Base-by-base conservation (phyloP, 53 echinoderm and acorn worm genomes). In the Pentamera pediparva region DNA sequence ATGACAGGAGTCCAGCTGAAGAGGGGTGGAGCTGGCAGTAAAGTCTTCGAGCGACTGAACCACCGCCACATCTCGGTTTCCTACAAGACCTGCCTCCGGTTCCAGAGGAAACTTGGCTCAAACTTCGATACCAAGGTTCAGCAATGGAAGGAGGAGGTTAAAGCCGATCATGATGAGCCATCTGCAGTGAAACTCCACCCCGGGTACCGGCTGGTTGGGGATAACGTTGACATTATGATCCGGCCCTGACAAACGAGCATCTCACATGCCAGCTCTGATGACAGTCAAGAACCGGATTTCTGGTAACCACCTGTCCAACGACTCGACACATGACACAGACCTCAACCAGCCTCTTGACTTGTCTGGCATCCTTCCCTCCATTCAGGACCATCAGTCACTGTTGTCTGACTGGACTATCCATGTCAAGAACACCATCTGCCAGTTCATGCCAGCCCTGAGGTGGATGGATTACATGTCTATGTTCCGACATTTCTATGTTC, bases 251-350 rank as follows among this genome's bases (percentile, higher is more conserved):
- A 76, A 47, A 47, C 32, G 32, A 31, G 60, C 3, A 76, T 61
- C 34, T 7, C 15, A 0, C 5, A 2, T 24, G n/a, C n/a, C 8
- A 17, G 15, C 2, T 3, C 4, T 8, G 77, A 47, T 78, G 3
- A 65, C 78, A 2, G 78, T 65, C 0, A 37, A 78, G 32, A 78
- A 78, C 25, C 30, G 78, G 17, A 36, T 78, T 6, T 37, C 65
- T 37, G 78, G 63, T 3, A 62, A 51, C 18, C 12, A 25, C 1
- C 65, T 78, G 12, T 65, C 78, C 6, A 4, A 20, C 7, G 32
- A 35, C 0, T 39, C 6, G 8, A 54, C 48, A 6, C 13, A 35
- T 7, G n/a, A n/a, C n/a, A n/a, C n/a, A n/a, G 30, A 1, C 0
- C 5, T 64, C 38, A n/a, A 64, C 1, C 12, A 78, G 15, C 18